These are phyloP conservation scores for Lepilemur septentrionalis DNA, from an alignment of 2,797 vertebrate species.

Conservation along the genomic window DNA sequence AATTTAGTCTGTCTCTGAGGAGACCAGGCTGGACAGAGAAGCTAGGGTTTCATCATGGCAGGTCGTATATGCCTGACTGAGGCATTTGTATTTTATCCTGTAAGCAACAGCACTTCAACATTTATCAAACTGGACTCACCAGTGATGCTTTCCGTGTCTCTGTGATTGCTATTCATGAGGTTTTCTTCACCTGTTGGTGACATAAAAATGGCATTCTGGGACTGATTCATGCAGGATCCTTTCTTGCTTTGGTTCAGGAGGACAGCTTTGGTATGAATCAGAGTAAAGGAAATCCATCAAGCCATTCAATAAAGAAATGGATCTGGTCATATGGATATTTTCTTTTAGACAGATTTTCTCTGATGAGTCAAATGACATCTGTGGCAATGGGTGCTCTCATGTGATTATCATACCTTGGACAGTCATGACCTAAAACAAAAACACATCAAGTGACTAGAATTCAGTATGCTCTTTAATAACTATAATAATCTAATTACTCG, in stretches of 20 bases:
- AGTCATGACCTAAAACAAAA: conserved; percentile 79
- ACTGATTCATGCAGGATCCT: conserved; percentile 70
- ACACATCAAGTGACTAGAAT: conserved; percentile 43
- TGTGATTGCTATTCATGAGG: conserved; percentile 91
- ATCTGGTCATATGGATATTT: conserved; percentile 30
- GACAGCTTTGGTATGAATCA: conserved; percentile 78
- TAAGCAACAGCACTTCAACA: neutral
- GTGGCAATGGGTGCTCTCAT: conserved; percentile 52
- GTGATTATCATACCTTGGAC: conserved; percentile 48
- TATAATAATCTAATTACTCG: neutral
- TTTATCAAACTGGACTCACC: conserved; percentile 84
- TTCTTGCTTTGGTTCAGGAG: conserved; percentile 77
- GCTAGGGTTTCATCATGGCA: neutral
- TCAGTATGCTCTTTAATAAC: conserved; percentile 4
- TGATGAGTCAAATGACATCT: conserved; percentile 45
- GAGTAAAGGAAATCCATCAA: conserved; percentile 76
- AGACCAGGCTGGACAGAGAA: neutral
- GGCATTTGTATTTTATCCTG: neutral
- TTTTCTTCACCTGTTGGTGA: conserved; percentile 90
- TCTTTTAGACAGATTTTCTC: conserved; percentile 43
- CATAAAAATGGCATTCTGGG: conserved; percentile 79
- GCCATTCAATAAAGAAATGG: conserved; percentile 57
- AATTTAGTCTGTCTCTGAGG: neutral
- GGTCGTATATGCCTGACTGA: neutral
- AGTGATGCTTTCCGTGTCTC: conserved; percentile 89